Conservation (phyloP, 2,797 vertebrate genomes). For the Eremophila alpestris region DNA sequence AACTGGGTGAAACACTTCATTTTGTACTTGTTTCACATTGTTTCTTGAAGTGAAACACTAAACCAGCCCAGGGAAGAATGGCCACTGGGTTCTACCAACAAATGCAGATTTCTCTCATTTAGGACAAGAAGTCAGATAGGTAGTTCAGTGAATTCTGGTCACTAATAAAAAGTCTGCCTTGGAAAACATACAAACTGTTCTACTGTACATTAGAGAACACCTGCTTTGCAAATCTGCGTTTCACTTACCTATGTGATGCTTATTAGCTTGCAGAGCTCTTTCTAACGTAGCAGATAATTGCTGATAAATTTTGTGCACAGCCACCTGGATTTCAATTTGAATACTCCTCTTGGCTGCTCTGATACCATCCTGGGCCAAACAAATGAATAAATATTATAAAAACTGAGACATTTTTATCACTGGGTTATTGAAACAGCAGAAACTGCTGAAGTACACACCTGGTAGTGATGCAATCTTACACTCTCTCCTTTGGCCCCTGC, state of each 20-base stretch:
- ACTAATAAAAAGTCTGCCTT: not conserved
- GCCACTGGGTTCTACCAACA: not conserved
- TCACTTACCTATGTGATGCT: slow-evolving; percentile 92
- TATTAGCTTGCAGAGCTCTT: slow-evolving; percentile 94
- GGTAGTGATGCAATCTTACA: slow-evolving; percentile 96
- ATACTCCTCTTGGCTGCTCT: slow-evolving; percentile 92
- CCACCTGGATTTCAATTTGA: slow-evolving; percentile 94
- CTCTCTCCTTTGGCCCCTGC: slow-evolving; percentile 88
- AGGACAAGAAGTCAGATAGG: not conserved
- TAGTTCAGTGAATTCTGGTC: not conserved
- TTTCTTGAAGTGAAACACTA: not conserved
- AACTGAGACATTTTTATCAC: not conserved
- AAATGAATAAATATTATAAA: not conserved
- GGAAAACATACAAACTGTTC: not conserved
- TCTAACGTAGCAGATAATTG: slow-evolving; percentile 94
- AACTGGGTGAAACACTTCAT: not conserved
- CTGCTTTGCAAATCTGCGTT: not conserved
- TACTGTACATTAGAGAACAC: not conserved
- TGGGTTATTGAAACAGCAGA: not conserved
- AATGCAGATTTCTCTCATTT: not conserved
- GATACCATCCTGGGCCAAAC: slow-evolving; percentile 87
- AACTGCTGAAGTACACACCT: slow-evolving; percentile 76
- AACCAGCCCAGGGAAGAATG: not conserved
- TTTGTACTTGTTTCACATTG: not conserved
- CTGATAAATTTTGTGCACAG: slow-evolving; percentile 98